These are phyloP conservation scores for Chrysolina haemoptera DNA, from an alignment of 2,888 invertebrate species.

Conservation along the genomic window DNA sequence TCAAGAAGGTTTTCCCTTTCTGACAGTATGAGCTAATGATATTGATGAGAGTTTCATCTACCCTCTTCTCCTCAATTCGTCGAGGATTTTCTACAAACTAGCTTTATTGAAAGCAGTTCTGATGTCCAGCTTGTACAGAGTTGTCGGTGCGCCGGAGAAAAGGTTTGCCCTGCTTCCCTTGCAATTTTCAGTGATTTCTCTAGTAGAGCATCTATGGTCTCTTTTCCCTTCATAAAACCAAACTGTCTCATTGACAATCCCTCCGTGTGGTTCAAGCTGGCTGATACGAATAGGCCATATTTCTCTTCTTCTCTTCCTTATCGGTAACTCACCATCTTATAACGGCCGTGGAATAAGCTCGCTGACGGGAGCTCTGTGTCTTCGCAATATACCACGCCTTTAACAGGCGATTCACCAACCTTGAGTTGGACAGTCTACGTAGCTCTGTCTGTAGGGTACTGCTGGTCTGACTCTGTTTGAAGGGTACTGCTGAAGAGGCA, in stretches of 20 bases:
- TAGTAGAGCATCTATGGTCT: background rate
- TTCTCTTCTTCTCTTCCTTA: too few species aligned
- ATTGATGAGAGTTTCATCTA: constrained; percentile 28
- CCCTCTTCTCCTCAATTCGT: constrained; percentile 28
- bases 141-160: background rate
- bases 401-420: too few species aligned
- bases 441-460: too few species aligned
- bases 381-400: too few species aligned
- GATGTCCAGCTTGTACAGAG: constrained; percentile 17
- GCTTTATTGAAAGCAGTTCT: constrained; percentile 28
- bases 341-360: too few species aligned
- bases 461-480: too few species aligned
- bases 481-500: too few species aligned
- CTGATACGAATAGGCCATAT: too few species aligned
- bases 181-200: background rate
- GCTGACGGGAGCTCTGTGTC: too few species aligned
- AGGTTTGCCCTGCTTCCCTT: background rate
- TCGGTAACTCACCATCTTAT: too few species aligned
- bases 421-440: too few species aligned
- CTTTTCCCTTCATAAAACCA: background rate
- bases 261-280: too few species aligned
- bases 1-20: constrained; percentile 22
- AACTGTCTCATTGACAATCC: background rate
- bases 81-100: constrained; percentile 30
- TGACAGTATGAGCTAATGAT: constrained; percentile 28